Base-by-base conservation (phyloP, 1,140 invertebrate species). In the Solenopsis invicta region DNA sequence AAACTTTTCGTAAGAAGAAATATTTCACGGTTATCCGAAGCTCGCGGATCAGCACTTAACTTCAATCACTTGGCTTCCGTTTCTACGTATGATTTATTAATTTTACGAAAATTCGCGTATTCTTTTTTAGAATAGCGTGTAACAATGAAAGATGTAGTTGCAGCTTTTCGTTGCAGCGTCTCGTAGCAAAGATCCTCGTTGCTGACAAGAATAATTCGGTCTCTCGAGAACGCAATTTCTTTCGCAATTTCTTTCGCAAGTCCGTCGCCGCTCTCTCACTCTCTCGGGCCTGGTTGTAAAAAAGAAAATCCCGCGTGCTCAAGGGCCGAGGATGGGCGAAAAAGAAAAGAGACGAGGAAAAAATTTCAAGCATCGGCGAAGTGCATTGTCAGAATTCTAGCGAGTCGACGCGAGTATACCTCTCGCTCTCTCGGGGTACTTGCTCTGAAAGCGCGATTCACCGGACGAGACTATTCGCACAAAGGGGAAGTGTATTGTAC, bases 361-460 rank as follows among this genome's bases (percentile, higher is more conserved):
- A 69, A 86, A 81, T 72, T 45, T 86, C 76, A 80, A 67, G 76
- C 84, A 81, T 78, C 75, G 62, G 76, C 76, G 62, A 84, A 84
- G 69, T 74, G 69, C 80, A 84, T 84, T 84, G 69, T 84, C 80
- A 74, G 80, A 84, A 75, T 61, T 84, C 69, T 74, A 84, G 80
- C 80, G 54, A 84, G 80, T 71, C 75, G 59, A 56, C 48, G 75
- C 61, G 76, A 69, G 77, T 41, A 45, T 54, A 45, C 41, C 54
- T 72, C 67, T 71, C 66, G 50, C 66, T 48, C 52, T 61, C 24
- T 24, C 13, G 12, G 13, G 54, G 8, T 74, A 75, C 69, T 84
- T 72, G 37, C 71, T 74, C 69, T 84, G 54, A 84, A 84, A 84
- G 69, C 80, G 54, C 69, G 80, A 84, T 75, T 74, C 80, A 84